These are phyloP conservation scores for Nephrotoma appendiculata DNA, from an alignment of 2,888 invertebrate species.

Conservation along the genomic window DNA sequence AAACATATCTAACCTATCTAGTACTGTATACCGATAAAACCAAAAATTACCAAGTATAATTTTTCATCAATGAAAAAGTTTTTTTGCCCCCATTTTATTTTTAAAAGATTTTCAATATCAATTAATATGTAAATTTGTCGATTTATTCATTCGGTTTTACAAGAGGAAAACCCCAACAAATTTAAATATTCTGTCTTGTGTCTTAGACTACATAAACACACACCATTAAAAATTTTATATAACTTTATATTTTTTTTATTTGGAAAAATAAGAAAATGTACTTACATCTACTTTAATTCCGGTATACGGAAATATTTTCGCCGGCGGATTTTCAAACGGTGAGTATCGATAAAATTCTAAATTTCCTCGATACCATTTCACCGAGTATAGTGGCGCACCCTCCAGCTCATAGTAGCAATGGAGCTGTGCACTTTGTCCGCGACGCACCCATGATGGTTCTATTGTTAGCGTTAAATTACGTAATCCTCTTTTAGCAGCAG, in stretches of 20 bases:
- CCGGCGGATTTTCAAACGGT: slow-evolving; percentile 46
- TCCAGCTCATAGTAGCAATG: slow-evolving; percentile 48
- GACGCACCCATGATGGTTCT: slow-evolving; percentile 44
- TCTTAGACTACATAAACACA: neutral
- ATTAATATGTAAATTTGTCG: neutral
- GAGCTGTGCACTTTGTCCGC: slow-evolving; percentile 42
- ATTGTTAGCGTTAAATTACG: slow-evolving; percentile 37
- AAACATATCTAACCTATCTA: neutral
- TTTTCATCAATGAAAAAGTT: neutral
- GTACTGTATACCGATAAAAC: neutral
- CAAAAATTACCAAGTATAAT: neutral
- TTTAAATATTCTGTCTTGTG: neutral
- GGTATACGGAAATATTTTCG: slow-evolving; percentile 48
- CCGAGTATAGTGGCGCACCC: slow-evolving; percentile 51
- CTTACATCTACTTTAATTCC: slow-evolving; percentile 54
- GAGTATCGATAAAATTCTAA: slow-evolving; percentile 55
- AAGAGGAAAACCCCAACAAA: neutral
- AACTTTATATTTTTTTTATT: neutral
- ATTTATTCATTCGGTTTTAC: neutral
- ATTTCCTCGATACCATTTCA: slow-evolving; percentile 53
- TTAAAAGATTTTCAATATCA: neutral
- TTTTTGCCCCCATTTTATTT: neutral
- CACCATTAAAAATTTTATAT: neutral
- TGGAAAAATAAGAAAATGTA: slow-evolving; percentile 16
- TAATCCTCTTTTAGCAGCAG: slow-evolving; percentile 37